Base-by-base conservation (phyloP, 2,888 invertebrate genomes). In the Sphaerophoria rueppellii region DNA sequence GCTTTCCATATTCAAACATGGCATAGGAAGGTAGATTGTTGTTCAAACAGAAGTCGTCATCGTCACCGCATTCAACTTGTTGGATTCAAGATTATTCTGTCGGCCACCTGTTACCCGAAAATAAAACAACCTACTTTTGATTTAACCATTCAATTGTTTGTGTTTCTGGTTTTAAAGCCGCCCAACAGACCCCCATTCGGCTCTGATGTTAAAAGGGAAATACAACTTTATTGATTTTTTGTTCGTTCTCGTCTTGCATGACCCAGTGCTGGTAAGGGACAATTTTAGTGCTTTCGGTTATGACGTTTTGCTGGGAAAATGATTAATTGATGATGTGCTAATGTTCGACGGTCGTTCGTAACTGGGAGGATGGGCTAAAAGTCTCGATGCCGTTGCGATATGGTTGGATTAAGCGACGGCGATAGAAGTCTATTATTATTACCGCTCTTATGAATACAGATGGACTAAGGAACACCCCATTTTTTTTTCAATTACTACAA, bases 291-390 rank as follows among this genome's bases (percentile, higher is more conserved):
- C 58, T 72, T 48, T 63, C 70, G 58, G 55, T 78, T 69, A 69
- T 75, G 75, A 80, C 55, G 65, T 58, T 76, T 57, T 57, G 46
- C 52, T 37, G 54, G 14, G 16, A 50, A 40, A 71, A 75, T 80
- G 71, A 80, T 80, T 75, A 75, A 83, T 74, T 67, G 52, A 73
- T 78, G 65, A 69, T 52, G 63, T 67, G 73, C 60, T 48, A 72
- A 71, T 75, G 75, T 63, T 46, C n/a, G 73, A 46, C 24, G 16
- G 34, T 57, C 43, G 54, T 6, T 58, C 11, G 6, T 32, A 71
- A 52, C 54, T 24, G 24, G 24, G 2, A 14, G 52, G 48, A 40
- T 37, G 16, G 65, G 65, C 50, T 65, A 37, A 52, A 65, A 58
- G 71, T 76, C 52, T 40, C 35, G 43, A 32, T 50, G 58, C 9